phyloP scores from a whole-genome alignment of 2,888 invertebrate species.

The Hymenopus coronatus region DNA sequence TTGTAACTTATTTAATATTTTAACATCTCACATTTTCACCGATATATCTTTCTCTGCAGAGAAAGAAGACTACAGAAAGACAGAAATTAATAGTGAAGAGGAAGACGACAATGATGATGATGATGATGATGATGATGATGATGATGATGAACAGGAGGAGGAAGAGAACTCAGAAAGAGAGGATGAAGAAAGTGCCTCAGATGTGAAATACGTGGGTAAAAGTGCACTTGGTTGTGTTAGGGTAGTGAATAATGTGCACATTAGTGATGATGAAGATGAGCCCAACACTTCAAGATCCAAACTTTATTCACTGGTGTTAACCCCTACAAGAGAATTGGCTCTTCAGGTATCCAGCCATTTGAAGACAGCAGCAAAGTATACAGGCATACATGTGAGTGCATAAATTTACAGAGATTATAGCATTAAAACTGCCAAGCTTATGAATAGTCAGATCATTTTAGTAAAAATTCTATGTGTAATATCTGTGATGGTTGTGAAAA shows the following conservation, averaged over 20 bases:
- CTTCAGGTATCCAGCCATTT: slow-evolving; percentile 91
- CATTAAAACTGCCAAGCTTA: not conserved
- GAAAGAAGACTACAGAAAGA: not conserved
- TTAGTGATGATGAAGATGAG: slow-evolving; percentile 28
- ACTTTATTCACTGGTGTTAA: slow-evolving; percentile 81
- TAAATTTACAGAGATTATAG: not conserved
- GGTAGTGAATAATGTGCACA: slow-evolving; percentile 53
- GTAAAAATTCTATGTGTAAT: too few species aligned
- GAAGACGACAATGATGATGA: not conserved
- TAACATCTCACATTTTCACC: not conserved
- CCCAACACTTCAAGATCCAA: slow-evolving; percentile 50
- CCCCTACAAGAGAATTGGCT: slow-evolving; percentile 95
- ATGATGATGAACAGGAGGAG: not conserved
- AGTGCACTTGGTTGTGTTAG: slow-evolving; percentile 59
- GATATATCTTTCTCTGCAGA: not conserved
- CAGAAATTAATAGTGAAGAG: not conserved
- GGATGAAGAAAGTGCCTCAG: slow-evolving; percentile 47
- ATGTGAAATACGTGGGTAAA: slow-evolving; percentile 27
- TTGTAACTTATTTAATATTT: not conserved
- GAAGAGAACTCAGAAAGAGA: slow-evolving; percentile 41
- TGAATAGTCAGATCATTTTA: too few species aligned
- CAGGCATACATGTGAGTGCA: slow-evolving; percentile 58
- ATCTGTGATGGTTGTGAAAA: too few species aligned
- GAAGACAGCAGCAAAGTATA: slow-evolving; percentile 72
- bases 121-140: too few species aligned